Percentiles rank a stretch among this genome's conserved stretches.
Evolutionary conservation across 2,113 vertebrate species (phyloP).

Genomic region (Chaetodon auriga): DNA sequence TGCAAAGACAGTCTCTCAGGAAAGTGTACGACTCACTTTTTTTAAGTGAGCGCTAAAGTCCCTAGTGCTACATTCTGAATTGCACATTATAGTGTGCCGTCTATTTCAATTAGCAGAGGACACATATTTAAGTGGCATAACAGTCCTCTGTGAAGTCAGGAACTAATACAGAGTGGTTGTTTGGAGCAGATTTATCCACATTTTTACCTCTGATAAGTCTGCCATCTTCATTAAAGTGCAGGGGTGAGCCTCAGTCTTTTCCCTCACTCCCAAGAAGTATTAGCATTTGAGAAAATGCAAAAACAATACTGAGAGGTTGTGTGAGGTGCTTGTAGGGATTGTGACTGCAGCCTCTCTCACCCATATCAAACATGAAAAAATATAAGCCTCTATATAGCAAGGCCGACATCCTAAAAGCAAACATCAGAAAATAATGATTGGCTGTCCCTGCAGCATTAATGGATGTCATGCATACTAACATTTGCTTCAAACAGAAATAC

Average conservation of each 20-base stretch:
- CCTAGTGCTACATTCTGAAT: constrained; percentile 15
- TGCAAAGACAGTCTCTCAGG: constrained; percentile 3
- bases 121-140: constrained; percentile 19
- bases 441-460: constrained; percentile 34
- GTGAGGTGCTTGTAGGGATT: constrained; percentile 18
- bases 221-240: constrained; percentile 34
- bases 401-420: constrained; percentile 1
- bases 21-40: constrained; percentile 4
- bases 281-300: constrained; percentile 32
- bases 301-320: constrained; percentile 33
- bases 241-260: neutral
- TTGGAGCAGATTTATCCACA: constrained; percentile 27
- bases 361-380: constrained; percentile 35
- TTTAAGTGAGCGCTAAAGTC: constrained; percentile 3
- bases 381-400: constrained; percentile 8
- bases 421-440: constrained; percentile 38
- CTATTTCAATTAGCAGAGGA: constrained; percentile 32
- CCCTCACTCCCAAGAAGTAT: neutral
- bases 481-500: constrained; percentile 37
- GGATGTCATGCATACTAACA: constrained; percentile 35
- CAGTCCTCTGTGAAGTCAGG: neutral
- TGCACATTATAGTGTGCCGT: constrained; percentile 2
- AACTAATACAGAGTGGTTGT: constrained; percentile 18
- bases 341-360: constrained; percentile 36
- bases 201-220: constrained; percentile 26